Conservation (phyloP, 2,797 vertebrate species). For the Cuniculus paca region DNA sequence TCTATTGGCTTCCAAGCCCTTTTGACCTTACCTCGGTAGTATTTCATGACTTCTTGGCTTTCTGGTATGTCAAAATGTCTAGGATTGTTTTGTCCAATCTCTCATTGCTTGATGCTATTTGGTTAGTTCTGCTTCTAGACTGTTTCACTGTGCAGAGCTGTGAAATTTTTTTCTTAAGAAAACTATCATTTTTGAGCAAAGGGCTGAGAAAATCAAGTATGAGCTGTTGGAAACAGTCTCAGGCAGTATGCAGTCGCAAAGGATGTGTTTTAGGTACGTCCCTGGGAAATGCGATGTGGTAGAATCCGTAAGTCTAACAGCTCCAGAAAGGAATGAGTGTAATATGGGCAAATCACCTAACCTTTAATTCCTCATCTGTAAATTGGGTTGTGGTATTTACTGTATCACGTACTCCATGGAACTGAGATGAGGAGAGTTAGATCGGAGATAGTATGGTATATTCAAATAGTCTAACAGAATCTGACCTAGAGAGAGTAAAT, state of each 20-base stretch:
- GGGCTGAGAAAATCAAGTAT: neutral
- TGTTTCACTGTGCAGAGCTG: neutral
- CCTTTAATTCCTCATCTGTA: neutral
- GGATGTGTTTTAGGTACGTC: neutral
- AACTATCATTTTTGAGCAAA: neutral
- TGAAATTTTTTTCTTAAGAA: conserved; percentile 17
- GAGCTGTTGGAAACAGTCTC: neutral
- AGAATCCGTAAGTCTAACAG: neutral
- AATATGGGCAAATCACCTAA: neutral
- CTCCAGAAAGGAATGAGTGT: neutral
- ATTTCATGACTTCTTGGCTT: neutral
- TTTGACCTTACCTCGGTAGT: neutral
- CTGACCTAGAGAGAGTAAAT: neutral
- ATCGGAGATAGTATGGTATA: neutral
- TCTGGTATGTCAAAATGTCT: neutral
- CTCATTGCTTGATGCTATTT: neutral
- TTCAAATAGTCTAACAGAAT: neutral
- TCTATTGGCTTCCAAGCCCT: neutral
- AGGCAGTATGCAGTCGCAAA: neutral
- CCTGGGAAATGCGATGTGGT: neutral
- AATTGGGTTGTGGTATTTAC: neutral
- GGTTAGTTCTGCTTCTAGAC: neutral
- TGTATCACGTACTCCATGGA: neutral
- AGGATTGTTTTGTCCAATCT: neutral
- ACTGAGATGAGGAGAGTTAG: neutral